Base-by-base conservation (phyloP, 2,113 vertebrate genomes). In the Ariopsis seemanni region DNA sequence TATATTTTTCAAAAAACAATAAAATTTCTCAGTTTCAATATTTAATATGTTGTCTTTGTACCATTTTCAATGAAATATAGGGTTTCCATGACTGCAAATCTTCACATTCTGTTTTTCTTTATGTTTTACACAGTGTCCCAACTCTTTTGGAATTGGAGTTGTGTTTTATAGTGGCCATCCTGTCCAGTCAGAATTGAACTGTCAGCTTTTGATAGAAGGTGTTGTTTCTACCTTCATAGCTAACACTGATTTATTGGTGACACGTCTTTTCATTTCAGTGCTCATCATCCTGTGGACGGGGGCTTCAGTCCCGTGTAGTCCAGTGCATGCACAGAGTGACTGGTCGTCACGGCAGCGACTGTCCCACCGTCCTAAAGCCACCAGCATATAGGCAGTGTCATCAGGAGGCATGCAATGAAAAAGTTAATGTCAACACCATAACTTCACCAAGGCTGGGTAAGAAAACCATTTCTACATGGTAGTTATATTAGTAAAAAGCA, bases 261-360 rank as follows among this genome's bases (percentile, higher is more conserved):
- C 17, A 4, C 30, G 20, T 0, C 17, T 83, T 90, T 83, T 86
- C 77, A 1, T 95, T 83, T 20, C 69, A 99, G 98, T 99, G 98
- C 90, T 99, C 98, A 0, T 96, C 97, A 0, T 98, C 97, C 17
- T 99, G 98, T 14, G 98, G 98, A 58, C 97, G 96, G 86, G 97
- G 98, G 12, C 95, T 99, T 63, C 98, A 99, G 94, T 99, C 98
- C 1, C 95, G 98, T 0, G 98, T 99, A 92, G 98, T 99, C 52
- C 98, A 99, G 88, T 99, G 98, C 86, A 99, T 99, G 98, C 98
- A 99, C 94, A 96, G 94, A 86, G 95, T 98, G 80, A 99, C 97
- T 0, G 98, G 98, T 82, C 98, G 98, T 78, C 98, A 99, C 0
- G 97, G 98, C 87, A 97, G 90, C 0, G 96, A 98, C 89, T 99